These are phyloP conservation scores for Epinephelus fuscoguttatus DNA, from an alignment of 2,113 vertebrate genomes.

Conservation along the genomic window DNA sequence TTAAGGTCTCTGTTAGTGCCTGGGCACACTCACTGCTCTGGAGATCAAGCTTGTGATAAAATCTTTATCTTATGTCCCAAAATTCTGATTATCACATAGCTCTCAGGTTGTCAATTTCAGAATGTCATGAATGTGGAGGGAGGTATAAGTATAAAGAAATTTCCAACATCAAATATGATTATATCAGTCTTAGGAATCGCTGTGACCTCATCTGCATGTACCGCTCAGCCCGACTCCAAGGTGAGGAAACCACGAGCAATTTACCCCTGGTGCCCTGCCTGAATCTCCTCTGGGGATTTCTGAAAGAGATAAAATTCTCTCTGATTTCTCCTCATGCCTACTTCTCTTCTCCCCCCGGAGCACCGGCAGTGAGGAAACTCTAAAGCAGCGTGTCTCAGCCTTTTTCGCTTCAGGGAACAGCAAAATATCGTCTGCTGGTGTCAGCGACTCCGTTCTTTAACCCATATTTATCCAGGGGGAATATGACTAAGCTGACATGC, in stretches of 20 bases:
- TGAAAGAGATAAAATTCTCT: constrained; percentile 19
- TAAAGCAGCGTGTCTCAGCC: constrained; percentile 28
- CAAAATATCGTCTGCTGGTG: constrained; percentile 21
- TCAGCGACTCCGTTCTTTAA: constrained; percentile 26
- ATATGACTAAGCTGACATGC: background rate
- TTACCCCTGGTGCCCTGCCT: background rate
- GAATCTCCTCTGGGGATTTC: background rate
- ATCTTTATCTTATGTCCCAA: too few relatives aligned
- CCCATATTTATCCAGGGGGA: constrained; percentile 2
- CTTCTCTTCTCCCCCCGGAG: background rate
- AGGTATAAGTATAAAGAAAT: too few relatives aligned
- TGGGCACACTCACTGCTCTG: too few relatives aligned
- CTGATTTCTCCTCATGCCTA: constrained; percentile 5
- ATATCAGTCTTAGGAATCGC: background rate
- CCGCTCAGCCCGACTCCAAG: background rate
- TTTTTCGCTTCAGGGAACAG: constrained; percentile 24
- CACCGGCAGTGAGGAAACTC: background rate
- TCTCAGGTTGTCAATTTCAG: too few relatives aligned
- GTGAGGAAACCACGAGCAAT: background rate
- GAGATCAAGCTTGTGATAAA: too few relatives aligned
- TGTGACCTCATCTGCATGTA: background rate
- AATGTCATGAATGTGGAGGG: too few relatives aligned
- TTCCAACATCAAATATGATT: background rate
- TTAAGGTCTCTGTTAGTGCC: too few relatives aligned
- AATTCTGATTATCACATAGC: too few relatives aligned